Conservation (phyloP, 2,113 vertebrate species). For the Catagonus wagneri region DNA sequence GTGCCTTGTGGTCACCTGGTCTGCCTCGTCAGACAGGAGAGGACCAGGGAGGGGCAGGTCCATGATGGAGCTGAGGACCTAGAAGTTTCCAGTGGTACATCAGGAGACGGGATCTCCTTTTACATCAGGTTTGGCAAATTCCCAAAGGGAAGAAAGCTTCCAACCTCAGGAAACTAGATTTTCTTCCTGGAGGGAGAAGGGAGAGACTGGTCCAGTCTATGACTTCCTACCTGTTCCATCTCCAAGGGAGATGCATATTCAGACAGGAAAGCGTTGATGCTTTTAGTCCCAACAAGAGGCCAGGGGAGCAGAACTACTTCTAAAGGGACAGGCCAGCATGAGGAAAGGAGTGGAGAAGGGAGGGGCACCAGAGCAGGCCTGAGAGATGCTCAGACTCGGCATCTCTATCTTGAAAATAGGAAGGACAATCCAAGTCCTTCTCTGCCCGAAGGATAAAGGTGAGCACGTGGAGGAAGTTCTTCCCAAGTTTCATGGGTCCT, state of each 20-base stretch:
- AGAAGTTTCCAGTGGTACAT: neutral
- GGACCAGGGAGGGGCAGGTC: neutral
- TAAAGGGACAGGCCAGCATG: neutral
- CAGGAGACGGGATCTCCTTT: neutral
- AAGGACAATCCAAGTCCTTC: neutral
- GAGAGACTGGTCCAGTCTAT: neutral
- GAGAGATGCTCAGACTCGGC: neutral
- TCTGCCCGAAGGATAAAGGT: neutral
- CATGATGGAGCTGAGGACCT: neutral
- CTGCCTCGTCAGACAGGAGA: neutral
- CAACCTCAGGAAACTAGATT: neutral
- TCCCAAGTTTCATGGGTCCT: neutral
- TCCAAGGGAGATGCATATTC: accelerated
- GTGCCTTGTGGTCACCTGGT: neutral
- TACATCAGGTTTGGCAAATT: neutral
- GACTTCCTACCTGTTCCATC: neutral
- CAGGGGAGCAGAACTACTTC: neutral
- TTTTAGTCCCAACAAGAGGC: neutral
- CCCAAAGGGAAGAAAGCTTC: neutral
- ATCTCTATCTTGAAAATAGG: neutral
- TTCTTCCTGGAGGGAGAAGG: neutral
- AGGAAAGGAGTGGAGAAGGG: neutral
- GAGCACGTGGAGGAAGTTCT: neutral
- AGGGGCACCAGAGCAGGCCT: neutral
- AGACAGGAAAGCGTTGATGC: accelerated